A percentile compares a stretch with the other conserved stretches of the same genome.
Evolutionary conservation across 2,888 invertebrate genomes (phyloP).

Genomic region (Oxystoma pomonae): DNA sequence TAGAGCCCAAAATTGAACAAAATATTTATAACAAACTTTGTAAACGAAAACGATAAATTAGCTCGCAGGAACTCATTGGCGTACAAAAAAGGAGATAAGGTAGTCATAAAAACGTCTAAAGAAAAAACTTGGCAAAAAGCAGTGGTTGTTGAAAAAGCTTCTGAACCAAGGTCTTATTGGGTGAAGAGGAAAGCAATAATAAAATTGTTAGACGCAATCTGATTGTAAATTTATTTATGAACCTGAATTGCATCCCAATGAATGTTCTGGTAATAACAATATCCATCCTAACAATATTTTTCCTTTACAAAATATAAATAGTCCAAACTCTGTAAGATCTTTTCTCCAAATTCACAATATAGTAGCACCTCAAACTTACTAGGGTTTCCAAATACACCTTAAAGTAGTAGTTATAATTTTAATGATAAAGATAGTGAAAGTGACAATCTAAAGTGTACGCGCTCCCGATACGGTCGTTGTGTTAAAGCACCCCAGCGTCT

Average conservation of each 20-base stretch:
- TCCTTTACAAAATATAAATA: neutral
- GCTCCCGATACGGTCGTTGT: neutral
- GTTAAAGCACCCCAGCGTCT: neutral
- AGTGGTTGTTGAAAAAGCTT: constrained; percentile 20
- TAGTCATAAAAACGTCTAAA: constrained; percentile 22
- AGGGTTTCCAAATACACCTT: neutral
- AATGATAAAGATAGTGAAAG: neutral
- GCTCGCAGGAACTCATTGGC: neutral
- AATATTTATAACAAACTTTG: neutral
- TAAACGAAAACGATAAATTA: neutral
- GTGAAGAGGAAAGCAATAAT: constrained; percentile 18
- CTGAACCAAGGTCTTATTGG: constrained; percentile 24
- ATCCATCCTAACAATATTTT: neutral
- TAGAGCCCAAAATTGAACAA: constrained; percentile 22
- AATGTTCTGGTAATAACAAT: neutral
- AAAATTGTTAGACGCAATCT: constrained; percentile 13
- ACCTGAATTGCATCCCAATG: neutral
- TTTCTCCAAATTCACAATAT: no score
- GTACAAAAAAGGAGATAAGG: constrained; percentile 18
- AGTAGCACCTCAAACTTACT: neutral
- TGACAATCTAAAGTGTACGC: neutral
- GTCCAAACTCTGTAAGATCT: no score
- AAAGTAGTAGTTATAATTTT: neutral
- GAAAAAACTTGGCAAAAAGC: constrained; percentile 24
- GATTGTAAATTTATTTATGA: neutral